A percentile compares a stretch with the other conserved stretches of the same genome.
These are phyloP conservation scores for Cettia cetti DNA, from an alignment of 2,113 vertebrate species.

Conservation along the genomic window DNA sequence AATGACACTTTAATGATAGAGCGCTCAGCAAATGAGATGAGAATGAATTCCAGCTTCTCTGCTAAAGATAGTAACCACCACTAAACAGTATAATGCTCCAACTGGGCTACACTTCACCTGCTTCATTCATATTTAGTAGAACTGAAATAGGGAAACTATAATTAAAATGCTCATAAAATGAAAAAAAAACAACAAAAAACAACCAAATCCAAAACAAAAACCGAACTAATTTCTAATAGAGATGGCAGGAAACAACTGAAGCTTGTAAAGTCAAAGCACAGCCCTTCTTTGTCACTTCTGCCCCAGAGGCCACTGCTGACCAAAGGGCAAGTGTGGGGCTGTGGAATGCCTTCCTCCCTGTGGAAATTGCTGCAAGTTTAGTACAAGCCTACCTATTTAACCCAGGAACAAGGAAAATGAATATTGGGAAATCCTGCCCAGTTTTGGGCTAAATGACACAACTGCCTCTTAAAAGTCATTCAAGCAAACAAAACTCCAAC, in stretches of 20 bases:
- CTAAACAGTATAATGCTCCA: slow-evolving; percentile 51
- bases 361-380: not conserved
- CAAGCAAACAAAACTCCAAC: not conserved
- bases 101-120: slow-evolving; percentile 60
- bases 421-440: not conserved
- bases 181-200: slow-evolving; percentile 50
- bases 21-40: slow-evolving; percentile 88
- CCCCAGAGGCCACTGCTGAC: not conserved
- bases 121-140: slow-evolving; percentile 71
- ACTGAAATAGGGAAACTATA: slow-evolving; percentile 52
- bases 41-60: slow-evolving; percentile 88
- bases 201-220: slow-evolving; percentile 2
- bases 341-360: not conserved
- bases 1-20: slow-evolving; percentile 99
- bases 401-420: not conserved
- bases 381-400: not conserved
- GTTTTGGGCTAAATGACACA: not conserved
- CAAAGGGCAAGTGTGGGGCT: not conserved
- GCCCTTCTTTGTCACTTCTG: not conserved
- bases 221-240: not conserved
- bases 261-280: slow-evolving; percentile 17
- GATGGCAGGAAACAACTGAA: slow-evolving; percentile 8
- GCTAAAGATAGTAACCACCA: slow-evolving; percentile 85
- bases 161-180: slow-evolving; percentile 53
- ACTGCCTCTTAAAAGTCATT: not conserved